These are phyloP conservation scores for Tenthredo mesomela DNA, from an alignment of 2,888 invertebrate genomes.

Conservation along the genomic window DNA sequence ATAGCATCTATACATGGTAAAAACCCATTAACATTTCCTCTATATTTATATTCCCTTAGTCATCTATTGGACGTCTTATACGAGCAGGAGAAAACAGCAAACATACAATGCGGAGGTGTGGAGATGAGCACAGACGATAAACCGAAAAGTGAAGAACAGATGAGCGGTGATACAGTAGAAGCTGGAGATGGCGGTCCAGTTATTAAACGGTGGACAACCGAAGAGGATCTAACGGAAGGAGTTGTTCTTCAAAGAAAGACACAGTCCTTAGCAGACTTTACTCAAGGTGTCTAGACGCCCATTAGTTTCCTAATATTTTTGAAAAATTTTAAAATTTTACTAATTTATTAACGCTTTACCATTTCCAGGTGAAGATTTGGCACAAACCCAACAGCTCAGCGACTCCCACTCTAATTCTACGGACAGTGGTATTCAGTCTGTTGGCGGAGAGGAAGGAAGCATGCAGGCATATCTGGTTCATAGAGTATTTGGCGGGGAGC, in stretches of 20 bases:
- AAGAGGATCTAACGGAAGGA: constrained; percentile 75
- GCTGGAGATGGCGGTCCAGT: constrained; percentile 57
- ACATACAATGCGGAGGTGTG: constrained; percentile 57
- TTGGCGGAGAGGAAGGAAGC: constrained; percentile 69
- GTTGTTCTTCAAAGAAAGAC: constrained; percentile 72
- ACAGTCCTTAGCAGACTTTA: constrained; percentile 74
- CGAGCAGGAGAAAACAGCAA: constrained; percentile 83
- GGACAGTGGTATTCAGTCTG: constrained; percentile 76
- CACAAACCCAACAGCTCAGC: constrained; percentile 70
- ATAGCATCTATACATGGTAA: neutral
- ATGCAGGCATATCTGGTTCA: constrained; percentile 81
- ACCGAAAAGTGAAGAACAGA: constrained; percentile 63
- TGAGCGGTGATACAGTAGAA: constrained; percentile 56
- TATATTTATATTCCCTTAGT: constrained; percentile 70
- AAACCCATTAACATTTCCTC: constrained; percentile 21
- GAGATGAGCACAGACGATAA: constrained; percentile 59
- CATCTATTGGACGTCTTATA: constrained; percentile 86
- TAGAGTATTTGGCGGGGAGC: constrained; percentile 88
- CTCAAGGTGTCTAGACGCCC: constrained; percentile 66
- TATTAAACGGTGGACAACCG: constrained; percentile 76
- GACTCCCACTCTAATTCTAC: constrained; percentile 76
- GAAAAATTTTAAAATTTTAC: neutral
- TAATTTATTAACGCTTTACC: neutral
- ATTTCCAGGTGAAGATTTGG: constrained; percentile 69
- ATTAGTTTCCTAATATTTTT: neutral